Base-by-base conservation (phyloP, 1,140 invertebrate species). In the Drosophila jambulina region DNA sequence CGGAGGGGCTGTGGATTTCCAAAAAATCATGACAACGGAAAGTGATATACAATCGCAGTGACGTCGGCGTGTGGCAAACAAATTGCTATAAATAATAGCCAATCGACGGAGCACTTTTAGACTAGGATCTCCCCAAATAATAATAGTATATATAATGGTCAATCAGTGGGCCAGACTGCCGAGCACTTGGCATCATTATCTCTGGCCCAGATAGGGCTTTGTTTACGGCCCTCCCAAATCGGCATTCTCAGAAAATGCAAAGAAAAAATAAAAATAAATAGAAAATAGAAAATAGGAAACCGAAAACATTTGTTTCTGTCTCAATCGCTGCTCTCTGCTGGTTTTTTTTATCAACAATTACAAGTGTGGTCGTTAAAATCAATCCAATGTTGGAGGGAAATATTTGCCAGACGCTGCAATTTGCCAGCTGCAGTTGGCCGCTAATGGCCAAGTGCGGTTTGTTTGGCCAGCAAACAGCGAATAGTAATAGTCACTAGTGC, bases 181-280 rank as follows among this genome's bases (percentile, higher is more conserved):
- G 29, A 32, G 23, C 60, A 62, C 60, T 62, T 40, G 67, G 38
- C 63, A 46, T 23, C 45, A 54, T 56, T 70, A 68, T 70, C 63
- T 45, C 19, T 38, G 15, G 70, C 67, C 70, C 45, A 71, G 70
- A 72, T 72, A 72, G 23, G 17, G 27, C 32, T 68, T 65, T 69
- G 67, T 68, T 69, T 68, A 49, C 42, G 34, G 19, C 48, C 60
- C 29, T 49, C 23, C 42, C 19, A 17, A 56, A 56, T 38, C 7
- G 56, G 10, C 68, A 48, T 69, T 71, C 49, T 17, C 13, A 32
- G 75, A 61, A 77, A 77, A 76, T 56, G 56, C 62, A 75, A 76
- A 75, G 43, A 38, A 51, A 6, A 10, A 29, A 17, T 12, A 19
- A 5, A 49, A 9, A 45, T 43, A 56, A 29, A 45, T 29, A 63